A percentile compares a stretch with the other conserved stretches of the same genome.
These are phyloP conservation scores for Atopsyche davidsoni DNA, from an alignment of 1,140 invertebrate species.

Conservation along the genomic window DNA sequence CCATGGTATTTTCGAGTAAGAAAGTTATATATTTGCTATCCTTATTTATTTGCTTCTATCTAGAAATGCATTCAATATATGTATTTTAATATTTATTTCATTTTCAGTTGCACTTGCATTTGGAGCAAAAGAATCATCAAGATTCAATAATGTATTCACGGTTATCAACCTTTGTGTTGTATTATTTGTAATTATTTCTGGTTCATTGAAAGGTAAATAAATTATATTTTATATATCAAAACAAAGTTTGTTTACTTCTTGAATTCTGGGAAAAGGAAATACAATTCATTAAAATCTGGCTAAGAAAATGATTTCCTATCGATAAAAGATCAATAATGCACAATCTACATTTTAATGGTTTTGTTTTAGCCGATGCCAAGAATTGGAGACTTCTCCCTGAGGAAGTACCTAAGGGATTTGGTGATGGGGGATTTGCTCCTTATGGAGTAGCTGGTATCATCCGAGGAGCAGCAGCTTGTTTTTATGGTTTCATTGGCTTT, in stretches of 20 bases:
- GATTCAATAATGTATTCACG: slow-evolving; percentile 80
- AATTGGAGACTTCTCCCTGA: slow-evolving; percentile 64
- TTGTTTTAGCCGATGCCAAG: slow-evolving; percentile 44
- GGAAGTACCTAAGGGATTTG: slow-evolving; percentile 42
- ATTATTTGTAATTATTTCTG: slow-evolving; percentile 74
- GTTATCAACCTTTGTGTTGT: slow-evolving; percentile 78
- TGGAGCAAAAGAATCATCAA: slow-evolving; percentile 78
- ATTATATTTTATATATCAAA: too few relatives aligned
- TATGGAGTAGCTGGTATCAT: slow-evolving; percentile 75
- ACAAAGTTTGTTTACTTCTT: too few relatives aligned
- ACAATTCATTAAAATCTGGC: too few relatives aligned
- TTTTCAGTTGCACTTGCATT: slow-evolving; percentile 64
- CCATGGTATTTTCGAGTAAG: slow-evolving; percentile 53
- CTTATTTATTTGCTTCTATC: background rate
- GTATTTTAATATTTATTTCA: slow-evolving; percentile 20
- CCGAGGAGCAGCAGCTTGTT: slow-evolving; percentile 80
- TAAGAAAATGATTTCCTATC: too few relatives aligned
- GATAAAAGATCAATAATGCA: too few relatives aligned
- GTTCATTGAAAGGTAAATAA: slow-evolving; percentile 65
- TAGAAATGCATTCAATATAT: background rate
- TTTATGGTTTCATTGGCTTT: slow-evolving; percentile 88
- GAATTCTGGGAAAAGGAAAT: too few relatives aligned
- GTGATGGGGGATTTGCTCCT: slow-evolving; percentile 74
- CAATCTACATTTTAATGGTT: too few relatives aligned
- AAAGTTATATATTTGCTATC: background rate